Evolutionary conservation across 2,888 invertebrate species (phyloP).

Genomic region (Polyommatus icarus): DNA sequence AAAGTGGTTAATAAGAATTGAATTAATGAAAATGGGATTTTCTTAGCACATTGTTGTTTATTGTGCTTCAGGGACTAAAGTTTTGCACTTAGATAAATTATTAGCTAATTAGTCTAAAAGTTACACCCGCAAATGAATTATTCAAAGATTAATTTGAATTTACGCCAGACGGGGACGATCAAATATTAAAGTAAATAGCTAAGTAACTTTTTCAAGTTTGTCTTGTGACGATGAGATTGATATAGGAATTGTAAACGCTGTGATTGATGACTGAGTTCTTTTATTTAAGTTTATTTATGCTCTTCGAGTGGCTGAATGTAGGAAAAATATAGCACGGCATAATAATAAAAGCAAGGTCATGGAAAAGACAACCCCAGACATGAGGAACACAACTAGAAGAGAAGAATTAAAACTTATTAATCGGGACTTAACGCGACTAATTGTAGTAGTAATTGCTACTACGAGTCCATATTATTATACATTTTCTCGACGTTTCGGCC

Average conservation of each 20-base stretch:
- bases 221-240: background rate
- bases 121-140: constrained; percentile 12
- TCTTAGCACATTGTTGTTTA: background rate
- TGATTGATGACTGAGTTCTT: background rate
- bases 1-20: background rate
- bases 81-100: constrained; percentile 21
- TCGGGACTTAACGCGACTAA: too few relatives aligned
- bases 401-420: too few relatives aligned
- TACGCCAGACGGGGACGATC: background rate
- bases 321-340: too few relatives aligned
- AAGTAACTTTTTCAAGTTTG: constrained; percentile 10
- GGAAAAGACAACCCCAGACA: too few relatives aligned
- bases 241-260: background rate
- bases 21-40: background rate
- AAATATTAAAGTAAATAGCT: constrained; percentile 26
- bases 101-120: constrained; percentile 22
- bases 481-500: too few relatives aligned
- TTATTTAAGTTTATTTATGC: background rate
- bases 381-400: too few relatives aligned
- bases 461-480: too few relatives aligned
- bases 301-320: too few relatives aligned
- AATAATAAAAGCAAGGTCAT: too few relatives aligned
- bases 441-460: too few relatives aligned
- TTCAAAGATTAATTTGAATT: constrained; percentile 24
- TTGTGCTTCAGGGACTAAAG: background rate